Evolutionary conservation across 2,113 vertebrate genomes (phyloP).

Genomic region (Podarcis raffonei): DNA sequence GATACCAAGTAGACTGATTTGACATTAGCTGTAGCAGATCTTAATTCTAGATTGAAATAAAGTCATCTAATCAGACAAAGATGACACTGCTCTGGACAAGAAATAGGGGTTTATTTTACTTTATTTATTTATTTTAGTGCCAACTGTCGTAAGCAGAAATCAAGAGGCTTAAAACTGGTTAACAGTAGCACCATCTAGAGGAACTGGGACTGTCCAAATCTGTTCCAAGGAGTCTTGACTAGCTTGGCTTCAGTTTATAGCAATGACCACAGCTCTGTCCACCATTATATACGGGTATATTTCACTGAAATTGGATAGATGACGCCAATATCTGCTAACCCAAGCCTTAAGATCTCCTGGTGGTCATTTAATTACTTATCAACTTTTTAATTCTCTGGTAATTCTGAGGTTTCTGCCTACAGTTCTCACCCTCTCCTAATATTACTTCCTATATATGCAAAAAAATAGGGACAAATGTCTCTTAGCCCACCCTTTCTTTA

Average conservation of each 20-base stretch:
- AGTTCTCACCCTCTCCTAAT: not conserved
- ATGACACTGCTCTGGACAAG: rapidly evolving
- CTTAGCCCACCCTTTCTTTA: not conserved
- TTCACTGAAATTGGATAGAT: not conserved
- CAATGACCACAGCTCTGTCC: not conserved
- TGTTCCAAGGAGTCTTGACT: not conserved
- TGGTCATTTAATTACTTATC: not conserved
- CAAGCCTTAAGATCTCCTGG: not conserved
- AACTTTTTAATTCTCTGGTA: not conserved
- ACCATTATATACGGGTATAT: not conserved
- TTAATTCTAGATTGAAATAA: conserved; percentile 10
- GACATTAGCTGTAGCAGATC: conserved; percentile 33
- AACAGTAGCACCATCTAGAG: conserved; percentile 14
- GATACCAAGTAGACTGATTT: not conserved
- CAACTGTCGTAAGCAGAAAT: not conserved
- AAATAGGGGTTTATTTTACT: not conserved
- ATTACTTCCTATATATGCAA: not conserved
- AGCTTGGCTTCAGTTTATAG: not conserved
- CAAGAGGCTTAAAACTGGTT: not conserved
- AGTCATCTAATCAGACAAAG: not conserved
- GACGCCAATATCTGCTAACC: not conserved
- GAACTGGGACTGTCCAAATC: not conserved
- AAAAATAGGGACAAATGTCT: not conserved
- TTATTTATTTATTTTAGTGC: not conserved
- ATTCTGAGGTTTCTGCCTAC: not conserved